Base-by-base conservation (phyloP, 1,140 invertebrate species). In the Eupeodes corollae region DNA sequence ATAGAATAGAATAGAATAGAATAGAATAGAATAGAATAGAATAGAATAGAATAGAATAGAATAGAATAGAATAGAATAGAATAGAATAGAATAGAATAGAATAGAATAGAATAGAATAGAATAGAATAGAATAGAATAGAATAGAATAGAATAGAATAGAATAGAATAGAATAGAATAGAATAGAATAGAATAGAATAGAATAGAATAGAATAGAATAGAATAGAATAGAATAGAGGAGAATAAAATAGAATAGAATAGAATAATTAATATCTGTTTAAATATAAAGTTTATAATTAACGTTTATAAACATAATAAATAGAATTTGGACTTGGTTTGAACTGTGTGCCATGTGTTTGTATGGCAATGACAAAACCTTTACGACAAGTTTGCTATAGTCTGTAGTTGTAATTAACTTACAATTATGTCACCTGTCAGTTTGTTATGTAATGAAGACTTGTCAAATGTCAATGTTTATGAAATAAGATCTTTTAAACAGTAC, bases 11-110 rank as follows among this genome's bases (percentile, higher is more conserved):
- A 45, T 45, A 18, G 31, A 45, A 45, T 34, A 18, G 31, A 34
- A 35, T 45, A 18, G 44, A 45, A 45, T 45, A 18, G 44, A 45
- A 45, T 45, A 18, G 44, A 45, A 45, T 45, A 18, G 44, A 45
- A 45, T 21, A 8, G 31, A 45, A 45, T 35, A 8, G 31, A 34
- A 35, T n/a, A n/a, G n/a, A n/a, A n/a, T n/a, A n/a, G n/a, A n/a
- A n/a, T n/a, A 30, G 26, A 15, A 45, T 10, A 30, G 32, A 15
- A 45, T 10, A 30, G 32, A 15, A 45, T 6, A 8, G 32, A 15
- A 40, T 10, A 40, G 15, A 11, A 40, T 9, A 31, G 21, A 19
- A 43, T 9, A 31, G 21, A 9, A 43, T 9, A 31, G 21, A 19
- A 43, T 15, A 31, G 18, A 19, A 43, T 15, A 31, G 18, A 43